phyloP scores from a whole-genome alignment of 2,113 vertebrate species.

The Erpornis zantholeuca region DNA sequence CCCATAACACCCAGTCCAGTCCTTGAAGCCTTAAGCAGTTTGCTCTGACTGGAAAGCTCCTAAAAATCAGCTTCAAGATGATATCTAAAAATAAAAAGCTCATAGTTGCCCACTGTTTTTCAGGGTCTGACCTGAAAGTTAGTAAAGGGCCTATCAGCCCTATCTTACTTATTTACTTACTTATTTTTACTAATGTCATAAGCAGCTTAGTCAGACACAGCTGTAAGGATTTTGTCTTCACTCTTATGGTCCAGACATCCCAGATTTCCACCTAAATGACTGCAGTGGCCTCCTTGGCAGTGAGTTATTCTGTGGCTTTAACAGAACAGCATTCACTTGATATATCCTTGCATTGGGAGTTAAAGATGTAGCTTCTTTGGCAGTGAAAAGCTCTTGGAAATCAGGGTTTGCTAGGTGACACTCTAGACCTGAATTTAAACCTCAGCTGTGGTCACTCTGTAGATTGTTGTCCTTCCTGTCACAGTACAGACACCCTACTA shows the following conservation, averaged over 20 bases:
- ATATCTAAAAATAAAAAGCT: not conserved
- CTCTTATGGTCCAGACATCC: not conserved
- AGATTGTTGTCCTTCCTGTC: not conserved
- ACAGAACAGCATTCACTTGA: not conserved
- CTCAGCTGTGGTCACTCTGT: not conserved
- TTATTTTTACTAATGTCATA: not conserved
- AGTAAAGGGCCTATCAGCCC: not conserved
- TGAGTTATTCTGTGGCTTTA: not conserved
- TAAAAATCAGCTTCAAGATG: not conserved
- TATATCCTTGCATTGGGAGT: not conserved
- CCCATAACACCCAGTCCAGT: not conserved
- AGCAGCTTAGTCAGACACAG: not conserved
- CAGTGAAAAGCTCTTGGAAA: not conserved
- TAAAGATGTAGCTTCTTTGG: not conserved
- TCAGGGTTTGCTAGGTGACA: not conserved
- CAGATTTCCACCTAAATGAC: not conserved
- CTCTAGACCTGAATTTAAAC: not conserved
- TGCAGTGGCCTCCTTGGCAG: not conserved
- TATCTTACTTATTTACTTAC: not conserved
- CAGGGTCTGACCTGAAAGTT: not conserved
- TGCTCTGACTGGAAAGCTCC: not conserved
- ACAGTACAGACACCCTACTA: not conserved
- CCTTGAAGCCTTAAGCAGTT: not conserved
- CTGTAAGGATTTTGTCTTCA: not conserved
- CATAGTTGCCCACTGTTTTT: fast-evolving